phyloP scores from a whole-genome alignment of 2,888 invertebrate genomes.

The Fabriciana adippe region DNA sequence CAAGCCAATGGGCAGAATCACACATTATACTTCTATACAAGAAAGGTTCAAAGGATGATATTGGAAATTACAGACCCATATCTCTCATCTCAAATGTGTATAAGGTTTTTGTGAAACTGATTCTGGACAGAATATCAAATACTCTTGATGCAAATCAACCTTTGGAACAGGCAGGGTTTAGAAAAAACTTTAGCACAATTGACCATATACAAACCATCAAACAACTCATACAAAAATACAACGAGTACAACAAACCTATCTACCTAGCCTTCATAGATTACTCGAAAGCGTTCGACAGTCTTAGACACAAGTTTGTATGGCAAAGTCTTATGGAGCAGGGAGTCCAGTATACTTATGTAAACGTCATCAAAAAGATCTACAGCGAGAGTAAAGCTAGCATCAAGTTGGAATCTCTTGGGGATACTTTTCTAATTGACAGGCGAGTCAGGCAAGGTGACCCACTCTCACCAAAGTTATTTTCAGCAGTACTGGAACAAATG shows the following conservation, averaged over 20 bases:
- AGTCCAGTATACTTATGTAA: constrained; percentile 21
- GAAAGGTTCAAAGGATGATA: constrained; percentile 30
- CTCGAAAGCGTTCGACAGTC: not conserved
- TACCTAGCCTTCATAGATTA: no score
- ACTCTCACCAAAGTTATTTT: constrained; percentile 19
- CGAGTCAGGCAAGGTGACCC: constrained; percentile 19
- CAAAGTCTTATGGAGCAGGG: constrained; percentile 31
- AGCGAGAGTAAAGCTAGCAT: constrained; percentile 7
- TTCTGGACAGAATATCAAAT: no score
- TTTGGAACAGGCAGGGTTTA: constrained; percentile 42
- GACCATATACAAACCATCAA: no score
- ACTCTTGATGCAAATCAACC: constrained; percentile 28
- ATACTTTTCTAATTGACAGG: not conserved
- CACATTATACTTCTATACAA: constrained; percentile 40
- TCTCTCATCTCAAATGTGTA: constrained; percentile 37
- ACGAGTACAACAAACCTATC: no score
- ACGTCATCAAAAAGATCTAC: constrained; percentile 34
- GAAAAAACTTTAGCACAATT: constrained; percentile 21
- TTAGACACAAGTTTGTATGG: constrained; percentile 30
- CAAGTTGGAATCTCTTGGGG: no score
- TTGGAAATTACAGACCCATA: constrained; percentile 36
- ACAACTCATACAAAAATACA: no score
- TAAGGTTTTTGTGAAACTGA: constrained; percentile 32
- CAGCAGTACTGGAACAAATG: constrained; percentile 1
- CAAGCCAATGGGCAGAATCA: constrained; percentile 34